phyloP scores from a whole-genome alignment of 2,113 vertebrate genomes.

The Sprattus sprattus region DNA sequence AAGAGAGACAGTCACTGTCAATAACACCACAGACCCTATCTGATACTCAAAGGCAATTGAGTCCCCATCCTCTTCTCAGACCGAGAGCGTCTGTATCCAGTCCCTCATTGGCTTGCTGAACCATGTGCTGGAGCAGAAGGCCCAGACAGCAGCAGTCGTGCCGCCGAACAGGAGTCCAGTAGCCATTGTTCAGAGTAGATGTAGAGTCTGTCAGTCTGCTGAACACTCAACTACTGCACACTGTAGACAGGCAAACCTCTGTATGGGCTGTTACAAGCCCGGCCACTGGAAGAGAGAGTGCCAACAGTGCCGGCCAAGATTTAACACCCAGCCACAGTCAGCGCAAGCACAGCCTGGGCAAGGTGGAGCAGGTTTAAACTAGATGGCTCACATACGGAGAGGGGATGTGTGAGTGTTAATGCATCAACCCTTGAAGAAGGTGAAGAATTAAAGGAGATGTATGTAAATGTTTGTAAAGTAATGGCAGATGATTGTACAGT shows the following conservation, averaged over 20 bases:
- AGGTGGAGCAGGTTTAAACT: conserved; percentile 12
- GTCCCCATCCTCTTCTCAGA: not conserved
- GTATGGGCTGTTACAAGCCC: not conserved
- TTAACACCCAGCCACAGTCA: not conserved
- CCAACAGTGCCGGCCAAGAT: not conserved
- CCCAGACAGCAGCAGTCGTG: not conserved
- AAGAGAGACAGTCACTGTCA: not conserved
- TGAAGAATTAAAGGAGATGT: conserved; percentile 24
- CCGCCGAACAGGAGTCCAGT: not conserved
- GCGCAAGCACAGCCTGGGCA: not conserved
- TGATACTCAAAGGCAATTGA: not conserved
- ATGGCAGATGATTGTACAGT: conserved; percentile 6
- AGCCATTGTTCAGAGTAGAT: not conserved
- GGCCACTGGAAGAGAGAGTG: conserved; percentile 33
- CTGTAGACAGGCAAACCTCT: too few relatives aligned
- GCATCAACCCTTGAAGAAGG: conserved; percentile 21
- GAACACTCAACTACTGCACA: conserved; percentile 14
- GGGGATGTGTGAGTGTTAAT: conserved; percentile 17
- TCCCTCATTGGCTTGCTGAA: conserved; percentile 34
- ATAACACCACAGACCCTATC: not conserved
- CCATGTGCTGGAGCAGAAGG: conserved; percentile 31
- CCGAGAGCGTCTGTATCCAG: conserved; percentile 20
- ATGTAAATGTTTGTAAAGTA: conserved; percentile 15
- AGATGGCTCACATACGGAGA: conserved; percentile 15
- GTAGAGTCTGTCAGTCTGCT: not conserved